Conservation (phyloP, 2,797 vertebrate genomes). For the Pampus argenteus region DNA sequence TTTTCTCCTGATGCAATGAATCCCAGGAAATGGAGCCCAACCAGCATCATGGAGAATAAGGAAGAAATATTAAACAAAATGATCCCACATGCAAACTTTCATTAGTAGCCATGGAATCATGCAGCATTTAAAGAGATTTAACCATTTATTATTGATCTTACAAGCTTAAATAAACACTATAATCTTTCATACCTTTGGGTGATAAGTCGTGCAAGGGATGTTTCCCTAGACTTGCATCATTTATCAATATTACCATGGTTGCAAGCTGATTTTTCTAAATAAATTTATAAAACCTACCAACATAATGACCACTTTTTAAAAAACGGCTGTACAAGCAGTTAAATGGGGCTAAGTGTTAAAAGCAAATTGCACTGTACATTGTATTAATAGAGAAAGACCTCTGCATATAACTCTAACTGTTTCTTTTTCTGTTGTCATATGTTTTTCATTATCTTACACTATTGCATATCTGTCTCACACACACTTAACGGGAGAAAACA, state of each 20-base stretch:
- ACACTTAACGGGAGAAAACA: slow-evolving; percentile 16
- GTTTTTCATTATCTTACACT: slow-evolving; percentile 22
- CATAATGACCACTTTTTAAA: not conserved
- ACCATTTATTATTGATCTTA: not conserved
- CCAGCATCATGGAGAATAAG: not conserved
- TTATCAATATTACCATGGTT: not conserved
- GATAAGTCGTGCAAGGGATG: not conserved
- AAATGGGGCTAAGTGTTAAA: slow-evolving; percentile 2
- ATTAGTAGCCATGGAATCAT: not conserved
- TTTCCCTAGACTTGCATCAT: slow-evolving; percentile 9
- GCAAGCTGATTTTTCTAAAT: not conserved
- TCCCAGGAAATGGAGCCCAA: not conserved
- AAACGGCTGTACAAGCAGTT: not conserved
- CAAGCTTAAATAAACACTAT: not conserved
- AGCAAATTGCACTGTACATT: not conserved
- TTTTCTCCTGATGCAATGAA: too few species aligned
- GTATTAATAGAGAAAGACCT: not conserved
- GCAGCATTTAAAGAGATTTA: not conserved
- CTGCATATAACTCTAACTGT: not conserved
- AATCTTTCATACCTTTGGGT: not conserved
- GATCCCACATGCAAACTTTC: not conserved
- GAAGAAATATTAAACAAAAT: not conserved
- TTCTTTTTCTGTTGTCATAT: not conserved
- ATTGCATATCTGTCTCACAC: not conserved
- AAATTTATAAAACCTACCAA: not conserved